Evolutionary conservation across 2,888 invertebrate genomes (phyloP), one percentile per base, ranked within the genome.

Genomic region (Glaucopsyche alexis): DNA sequence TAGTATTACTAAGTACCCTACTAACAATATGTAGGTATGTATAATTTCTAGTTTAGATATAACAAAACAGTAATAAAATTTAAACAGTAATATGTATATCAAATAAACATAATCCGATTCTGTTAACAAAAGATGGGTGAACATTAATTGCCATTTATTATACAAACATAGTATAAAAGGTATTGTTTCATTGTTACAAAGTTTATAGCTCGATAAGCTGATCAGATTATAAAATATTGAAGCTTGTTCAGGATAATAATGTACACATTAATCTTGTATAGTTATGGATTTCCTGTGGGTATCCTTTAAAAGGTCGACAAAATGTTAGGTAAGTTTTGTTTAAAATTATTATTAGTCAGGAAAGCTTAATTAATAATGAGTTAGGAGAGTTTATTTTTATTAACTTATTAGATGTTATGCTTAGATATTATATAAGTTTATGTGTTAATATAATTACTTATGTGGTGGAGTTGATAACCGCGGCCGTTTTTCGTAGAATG

Each of bases 181-280:
- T 55, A 29, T 60, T 60, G 60, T 60, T 60, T 60, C 60, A 60
- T 60, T 60, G 60, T 60, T 60, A 5, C 60, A 29, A 60, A 60
- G 60, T 60, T 60, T 60, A 60, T 60, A 60, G 60, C 60, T 16
- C 11, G 60, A 60, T 60, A 60, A 60, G 60, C 60, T 60, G 60
- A 29, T 60, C 29, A 38, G 60, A 60, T 60, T 60, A 60, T 60
- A 60, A 60, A 60, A 60, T 60, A 60, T 60, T 14, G 47, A 47
- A 47, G 47, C 47, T 47, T 13, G 60, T 29, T 38, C 60, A 38
- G 29, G 13, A 60, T 60, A 60, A 60, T 60, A 60, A 29, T 29
- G 60, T 60, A 29, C 9, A 38, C 60, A 60, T 60, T 60, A 60
- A 60, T 60, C 29, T 29, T 60, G 60, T 29, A 60, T 13, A 29